Conservation (phyloP, 1,140 invertebrate genomes). For the Mesaphorura yosii region DNA sequence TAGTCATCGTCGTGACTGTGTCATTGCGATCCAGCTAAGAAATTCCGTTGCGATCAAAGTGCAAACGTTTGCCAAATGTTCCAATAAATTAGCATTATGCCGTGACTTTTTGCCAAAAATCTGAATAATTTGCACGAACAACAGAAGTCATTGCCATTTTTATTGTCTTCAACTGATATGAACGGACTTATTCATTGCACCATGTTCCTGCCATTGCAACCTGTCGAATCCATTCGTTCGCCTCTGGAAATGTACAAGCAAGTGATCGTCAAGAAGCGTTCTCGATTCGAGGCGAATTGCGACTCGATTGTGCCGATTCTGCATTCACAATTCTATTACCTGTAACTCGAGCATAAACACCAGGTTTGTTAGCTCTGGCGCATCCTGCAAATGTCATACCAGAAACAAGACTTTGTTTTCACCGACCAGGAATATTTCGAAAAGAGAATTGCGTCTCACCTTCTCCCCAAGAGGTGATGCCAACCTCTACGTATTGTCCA, state of each 20-base stretch:
- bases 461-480: constrained; percentile 26
- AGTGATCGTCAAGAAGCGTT: constrained; percentile 5
- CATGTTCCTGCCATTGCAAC: constrained; percentile 6
- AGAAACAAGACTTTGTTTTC: not conserved
- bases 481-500: constrained; percentile 17
- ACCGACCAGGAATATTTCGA: not conserved
- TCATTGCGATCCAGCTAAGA: too few relatives aligned
- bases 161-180: too few relatives aligned
- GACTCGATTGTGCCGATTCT: not conserved
- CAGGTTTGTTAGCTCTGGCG: constrained; percentile 20
- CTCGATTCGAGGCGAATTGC: too few relatives aligned
- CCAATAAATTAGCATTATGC: too few relatives aligned
- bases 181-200: constrained; percentile 20
- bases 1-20: too few relatives aligned
- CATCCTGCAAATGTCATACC: constrained; percentile 5
- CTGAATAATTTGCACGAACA: too few relatives aligned
- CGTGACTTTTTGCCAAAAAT: too few relatives aligned
- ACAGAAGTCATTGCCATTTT: too few relatives aligned
- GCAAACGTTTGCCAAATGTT: too few relatives aligned
- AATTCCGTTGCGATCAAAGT: too few relatives aligned
- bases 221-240: constrained; percentile 25
- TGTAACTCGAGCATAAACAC: constrained; percentile 25
- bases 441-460: too few relatives aligned
- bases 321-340: constrained; percentile 9
- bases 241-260: constrained; percentile 7